Percentiles rank a stretch among this genome's conserved stretches.
Conservation (phyloP, 2,797 vertebrate genomes). For the Telmatherina bonti region DNA sequence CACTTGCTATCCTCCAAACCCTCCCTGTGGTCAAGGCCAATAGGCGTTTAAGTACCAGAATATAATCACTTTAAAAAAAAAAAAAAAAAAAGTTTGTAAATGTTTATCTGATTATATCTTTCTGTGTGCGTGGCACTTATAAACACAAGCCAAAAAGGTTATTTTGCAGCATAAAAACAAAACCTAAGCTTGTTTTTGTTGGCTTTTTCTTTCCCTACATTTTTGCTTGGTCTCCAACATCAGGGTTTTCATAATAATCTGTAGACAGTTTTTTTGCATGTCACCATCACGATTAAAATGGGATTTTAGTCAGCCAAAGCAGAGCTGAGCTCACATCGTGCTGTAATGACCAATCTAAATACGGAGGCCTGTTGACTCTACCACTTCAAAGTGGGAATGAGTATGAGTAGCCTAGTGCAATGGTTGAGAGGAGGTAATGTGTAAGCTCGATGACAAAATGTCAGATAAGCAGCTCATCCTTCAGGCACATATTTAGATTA, state of each 20-base stretch:
- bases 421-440: constrained; percentile 51
- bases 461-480: constrained; percentile 44
- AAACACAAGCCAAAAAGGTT: no score
- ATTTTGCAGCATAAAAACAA: no score
- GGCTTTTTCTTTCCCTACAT: neutral
- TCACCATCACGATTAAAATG: constrained; percentile 20
- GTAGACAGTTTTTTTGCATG: neutral
- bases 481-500: neutral
- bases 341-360: constrained; percentile 48
- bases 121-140: no score
- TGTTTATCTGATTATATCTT: no score
- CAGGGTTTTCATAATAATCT: neutral
- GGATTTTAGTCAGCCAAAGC: constrained; percentile 16
- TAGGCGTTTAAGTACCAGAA: no score
- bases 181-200: neutral
- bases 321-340: constrained; percentile 41
- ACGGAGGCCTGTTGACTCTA: constrained; percentile 71
- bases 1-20: no score
- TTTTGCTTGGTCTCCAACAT: neutral
- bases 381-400: constrained; percentile 76
- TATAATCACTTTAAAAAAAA: no score
- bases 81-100: no score
- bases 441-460: constrained; percentile 48
- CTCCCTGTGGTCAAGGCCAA: no score
- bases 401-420: constrained; percentile 61